phyloP scores from a whole-genome alignment of 1,140 invertebrate genomes.

The Aphaenogaster ashmeadi region DNA sequence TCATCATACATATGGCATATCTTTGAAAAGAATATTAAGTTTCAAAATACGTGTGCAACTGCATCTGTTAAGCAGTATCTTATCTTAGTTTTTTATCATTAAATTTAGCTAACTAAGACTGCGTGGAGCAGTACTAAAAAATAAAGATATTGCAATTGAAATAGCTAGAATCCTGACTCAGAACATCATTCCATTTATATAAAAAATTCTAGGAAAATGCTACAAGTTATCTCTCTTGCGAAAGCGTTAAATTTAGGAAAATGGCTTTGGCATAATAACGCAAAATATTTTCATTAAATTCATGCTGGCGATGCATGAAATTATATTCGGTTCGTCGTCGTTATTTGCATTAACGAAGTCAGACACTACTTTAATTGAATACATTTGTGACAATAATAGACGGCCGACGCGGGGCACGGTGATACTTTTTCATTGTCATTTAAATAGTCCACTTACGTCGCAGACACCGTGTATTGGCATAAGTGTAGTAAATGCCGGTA shows the following conservation, averaged over 20 bases:
- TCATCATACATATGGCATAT: not conserved
- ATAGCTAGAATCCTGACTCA: not conserved
- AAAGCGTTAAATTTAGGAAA: slow-evolving; percentile 1
- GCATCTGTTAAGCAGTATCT: not conserved
- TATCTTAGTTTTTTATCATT: not conserved
- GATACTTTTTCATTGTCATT: slow-evolving; percentile 54
- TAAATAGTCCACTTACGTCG: slow-evolving; percentile 52
- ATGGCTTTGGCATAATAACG: not conserved
- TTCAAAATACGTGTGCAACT: not conserved
- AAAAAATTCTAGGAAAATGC: not conserved
- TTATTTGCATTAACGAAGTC: slow-evolving; percentile 35
- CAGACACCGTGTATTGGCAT: slow-evolving; percentile 15
- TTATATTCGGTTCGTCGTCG: not conserved
- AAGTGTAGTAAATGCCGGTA: slow-evolving; percentile 27
- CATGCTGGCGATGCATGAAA: not conserved
- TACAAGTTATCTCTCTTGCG: not conserved
- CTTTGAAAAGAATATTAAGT: not conserved
- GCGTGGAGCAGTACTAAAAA: not conserved
- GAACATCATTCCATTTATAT: not conserved
- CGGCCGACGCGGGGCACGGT: not conserved
- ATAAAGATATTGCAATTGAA: not conserved
- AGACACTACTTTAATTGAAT: slow-evolving; percentile 32
- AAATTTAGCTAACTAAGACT: not conserved
- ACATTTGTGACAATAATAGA: slow-evolving; percentile 48
- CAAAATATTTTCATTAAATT: slow-evolving; percentile 31